phyloP scores from a whole-genome alignment of 2,113 vertebrate species.

The Cottus gobio region DNA sequence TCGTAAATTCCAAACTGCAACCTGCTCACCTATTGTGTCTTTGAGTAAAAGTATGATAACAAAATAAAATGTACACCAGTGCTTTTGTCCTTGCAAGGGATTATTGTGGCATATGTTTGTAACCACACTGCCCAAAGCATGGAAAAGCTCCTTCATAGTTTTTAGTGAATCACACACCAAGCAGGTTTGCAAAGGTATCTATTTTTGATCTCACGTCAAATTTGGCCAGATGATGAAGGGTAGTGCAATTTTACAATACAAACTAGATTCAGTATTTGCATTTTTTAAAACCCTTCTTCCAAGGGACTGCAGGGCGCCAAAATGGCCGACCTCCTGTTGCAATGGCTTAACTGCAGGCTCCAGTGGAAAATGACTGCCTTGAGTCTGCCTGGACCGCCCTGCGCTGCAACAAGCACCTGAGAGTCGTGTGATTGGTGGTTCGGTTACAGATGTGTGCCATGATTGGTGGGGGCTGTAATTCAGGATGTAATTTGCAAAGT shows the following conservation, averaged over 20 bases:
- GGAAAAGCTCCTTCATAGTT: conserved; percentile 41
- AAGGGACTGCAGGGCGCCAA: conserved; percentile 59
- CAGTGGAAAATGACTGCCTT: conserved; percentile 77
- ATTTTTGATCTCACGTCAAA: conserved; percentile 47
- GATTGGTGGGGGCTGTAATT: conserved; percentile 70
- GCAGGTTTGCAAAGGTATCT: conserved; percentile 39
- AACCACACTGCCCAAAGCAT: conserved; percentile 35
- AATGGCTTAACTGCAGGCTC: conserved; percentile 76
- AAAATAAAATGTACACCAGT: conserved; percentile 22
- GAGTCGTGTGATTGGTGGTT: conserved; percentile 70
- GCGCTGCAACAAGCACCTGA: conserved; percentile 50
- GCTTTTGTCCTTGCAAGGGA: not conserved
- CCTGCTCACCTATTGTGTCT: not conserved
- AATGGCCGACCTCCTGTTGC: conserved; percentile 64
- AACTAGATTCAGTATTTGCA: conserved; percentile 44
- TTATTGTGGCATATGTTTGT: not conserved
- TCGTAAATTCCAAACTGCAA: not conserved
- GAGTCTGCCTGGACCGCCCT: conserved; percentile 58
- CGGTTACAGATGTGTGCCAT: conserved; percentile 66
- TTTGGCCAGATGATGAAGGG: conserved; percentile 32
- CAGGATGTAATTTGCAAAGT: conserved; percentile 76
- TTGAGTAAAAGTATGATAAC: not conserved
- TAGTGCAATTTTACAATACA: conserved; percentile 21
- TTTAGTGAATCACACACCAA: conserved; percentile 43
- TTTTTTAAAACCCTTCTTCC: conserved; percentile 42